Evolutionary conservation across 2,113 vertebrate genomes (phyloP).

Genomic region (Lepus americanus): DNA sequence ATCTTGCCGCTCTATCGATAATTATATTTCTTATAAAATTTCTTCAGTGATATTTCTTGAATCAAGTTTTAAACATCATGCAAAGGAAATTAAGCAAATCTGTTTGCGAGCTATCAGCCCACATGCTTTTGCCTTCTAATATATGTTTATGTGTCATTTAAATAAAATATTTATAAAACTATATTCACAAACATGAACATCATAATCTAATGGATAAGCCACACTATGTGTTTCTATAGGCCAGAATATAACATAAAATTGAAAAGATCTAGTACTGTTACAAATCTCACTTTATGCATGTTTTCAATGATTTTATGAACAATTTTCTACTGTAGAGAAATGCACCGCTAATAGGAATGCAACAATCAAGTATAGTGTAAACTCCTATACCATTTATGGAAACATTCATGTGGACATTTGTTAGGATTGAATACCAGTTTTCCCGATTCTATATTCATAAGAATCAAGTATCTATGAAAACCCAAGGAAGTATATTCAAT

Average conservation of each 20-base stretch:
- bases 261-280: background rate
- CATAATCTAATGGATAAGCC: slow-evolving; percentile 6
- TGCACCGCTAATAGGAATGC: background rate
- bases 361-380: background rate
- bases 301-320: slow-evolving; percentile 45
- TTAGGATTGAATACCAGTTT: slow-evolving; percentile 8
- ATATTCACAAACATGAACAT: background rate
- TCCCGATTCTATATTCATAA: slow-evolving; percentile 9
- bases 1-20: too few species aligned
- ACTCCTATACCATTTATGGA: slow-evolving; percentile 36
- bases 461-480: slow-evolving; percentile 61
- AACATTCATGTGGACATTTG: slow-evolving; percentile 51
- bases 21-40: background rate
- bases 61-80: slow-evolving; percentile 9
- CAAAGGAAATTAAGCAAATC: slow-evolving; percentile 38
- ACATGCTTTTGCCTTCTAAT: background rate
- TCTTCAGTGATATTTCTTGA: slow-evolving; percentile 33
- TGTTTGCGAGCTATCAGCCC: background rate
- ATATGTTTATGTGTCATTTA: background rate
- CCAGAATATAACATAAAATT: slow-evolving; percentile 2
- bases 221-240: background rate
- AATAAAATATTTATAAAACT: slow-evolving; percentile 3
- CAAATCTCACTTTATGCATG: slow-evolving; percentile 14
- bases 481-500: slow-evolving; percentile 29
- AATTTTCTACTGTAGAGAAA: slow-evolving; percentile 48